Evolutionary conservation across 2,888 invertebrate species (phyloP).

Genomic region (Azorinus chamasolen): DNA sequence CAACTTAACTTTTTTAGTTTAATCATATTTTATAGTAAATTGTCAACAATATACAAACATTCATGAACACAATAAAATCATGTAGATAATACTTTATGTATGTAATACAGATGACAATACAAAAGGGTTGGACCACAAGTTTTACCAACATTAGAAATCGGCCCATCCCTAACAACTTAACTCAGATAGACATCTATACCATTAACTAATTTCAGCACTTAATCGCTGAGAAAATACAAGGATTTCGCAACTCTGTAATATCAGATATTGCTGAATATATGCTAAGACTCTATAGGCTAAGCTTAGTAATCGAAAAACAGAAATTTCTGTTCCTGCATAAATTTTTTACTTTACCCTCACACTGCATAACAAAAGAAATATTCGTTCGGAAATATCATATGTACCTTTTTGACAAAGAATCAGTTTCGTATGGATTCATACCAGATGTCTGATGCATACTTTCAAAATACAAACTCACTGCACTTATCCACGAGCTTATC

Average conservation of each 20-base stretch:
- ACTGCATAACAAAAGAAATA: not conserved
- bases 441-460: not conserved
- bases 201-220: conserved; percentile 16
- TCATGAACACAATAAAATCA: too few relatives aligned
- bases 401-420: too few relatives aligned
- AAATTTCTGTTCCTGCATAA: conserved; percentile 2
- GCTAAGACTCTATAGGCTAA: not conserved
- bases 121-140: too few relatives aligned
- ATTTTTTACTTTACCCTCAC: not conserved
- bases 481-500: not conserved
- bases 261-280: conserved; percentile 9
- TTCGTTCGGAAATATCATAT: not conserved
- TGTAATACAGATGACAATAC: too few relatives aligned
- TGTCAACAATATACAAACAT: too few relatives aligned
- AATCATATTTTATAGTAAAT: too few relatives aligned
- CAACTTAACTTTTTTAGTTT: too few relatives aligned
- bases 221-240: conserved; percentile 2
- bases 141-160: too few relatives aligned
- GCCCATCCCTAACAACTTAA: too few relatives aligned
- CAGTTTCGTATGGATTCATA: conserved; percentile 3
- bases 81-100: too few relatives aligned
- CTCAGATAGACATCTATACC: not conserved
- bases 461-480: not conserved
- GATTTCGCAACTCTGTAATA: not conserved
- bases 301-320: not conserved